Evolutionary conservation across 1,140 invertebrate species (phyloP).

Genomic region (Lucilia sericata): DNA sequence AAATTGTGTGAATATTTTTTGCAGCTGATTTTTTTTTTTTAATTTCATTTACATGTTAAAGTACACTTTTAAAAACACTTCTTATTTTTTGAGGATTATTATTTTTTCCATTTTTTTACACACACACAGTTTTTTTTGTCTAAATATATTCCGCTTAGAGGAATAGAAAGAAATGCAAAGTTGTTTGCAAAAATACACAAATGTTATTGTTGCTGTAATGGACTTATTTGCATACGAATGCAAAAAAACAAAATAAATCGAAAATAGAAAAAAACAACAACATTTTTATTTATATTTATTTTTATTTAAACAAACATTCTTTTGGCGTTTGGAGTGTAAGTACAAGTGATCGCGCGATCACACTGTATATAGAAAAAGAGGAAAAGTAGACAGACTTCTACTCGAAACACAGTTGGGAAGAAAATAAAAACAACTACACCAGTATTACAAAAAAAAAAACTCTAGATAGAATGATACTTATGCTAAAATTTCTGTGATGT

Average conservation of each 20-base stretch:
- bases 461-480: neutral
- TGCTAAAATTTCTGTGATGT: slow-evolving; percentile 1
- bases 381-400: neutral
- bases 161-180: slow-evolving; percentile 18
- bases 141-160: neutral
- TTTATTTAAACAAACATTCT: slow-evolving; percentile 27
- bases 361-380: neutral
- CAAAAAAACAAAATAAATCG: slow-evolving; percentile 1
- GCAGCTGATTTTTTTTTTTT: neutral
- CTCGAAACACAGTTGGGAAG: neutral
- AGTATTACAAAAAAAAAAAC: too few species aligned
- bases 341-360: slow-evolving; percentile 4
- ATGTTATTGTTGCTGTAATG: slow-evolving; percentile 41
- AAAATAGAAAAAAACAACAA: neutral
- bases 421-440: neutral
- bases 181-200: neutral
- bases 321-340: neutral
- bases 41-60: slow-evolving; percentile 40
- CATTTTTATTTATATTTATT: slow-evolving; percentile 5
- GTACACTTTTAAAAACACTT: slow-evolving; percentile 34
- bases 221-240: slow-evolving; percentile 50
- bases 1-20: slow-evolving; percentile 18
- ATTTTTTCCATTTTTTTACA: neutral
- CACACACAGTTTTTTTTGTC: too few species aligned
- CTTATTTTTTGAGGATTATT: neutral